Percentiles rank a stretch among this genome's conserved stretches.
These are phyloP conservation scores for Druon quercuslanigerum DNA, from an alignment of 1,140 invertebrate genomes.

Conservation along the genomic window DNA sequence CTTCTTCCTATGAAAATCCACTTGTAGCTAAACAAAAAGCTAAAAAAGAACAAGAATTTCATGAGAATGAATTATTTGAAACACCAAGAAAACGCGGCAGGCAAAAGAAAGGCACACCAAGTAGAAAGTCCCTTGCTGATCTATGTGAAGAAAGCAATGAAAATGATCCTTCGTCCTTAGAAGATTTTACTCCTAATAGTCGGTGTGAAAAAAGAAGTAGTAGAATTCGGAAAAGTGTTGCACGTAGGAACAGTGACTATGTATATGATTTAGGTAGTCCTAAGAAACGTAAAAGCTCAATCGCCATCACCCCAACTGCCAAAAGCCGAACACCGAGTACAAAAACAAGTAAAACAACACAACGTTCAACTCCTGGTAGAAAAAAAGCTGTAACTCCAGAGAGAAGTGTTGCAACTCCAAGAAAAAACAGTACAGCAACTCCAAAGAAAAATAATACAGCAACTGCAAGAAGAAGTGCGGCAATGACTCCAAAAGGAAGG, in stretches of 20 bases:
- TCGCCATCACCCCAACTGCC: no score
- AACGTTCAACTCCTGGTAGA: neutral
- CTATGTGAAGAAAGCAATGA: conserved; percentile 5
- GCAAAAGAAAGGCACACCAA: neutral
- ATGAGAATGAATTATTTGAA: neutral
- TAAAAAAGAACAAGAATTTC: conserved; percentile 20
- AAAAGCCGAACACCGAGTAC: no score
- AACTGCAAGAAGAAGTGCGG: conserved; percentile 10
- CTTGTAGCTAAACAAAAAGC: neutral
- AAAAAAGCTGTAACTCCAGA: neutral
- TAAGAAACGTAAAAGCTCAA: neutral
- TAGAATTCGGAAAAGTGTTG: neutral
- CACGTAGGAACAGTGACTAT: no score
- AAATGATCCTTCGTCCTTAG: neutral
- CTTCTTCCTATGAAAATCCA: neutral
- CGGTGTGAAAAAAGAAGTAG: neutral
- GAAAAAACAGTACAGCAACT: neutral
- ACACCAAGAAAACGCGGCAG: neutral
- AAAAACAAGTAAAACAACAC: neutral
- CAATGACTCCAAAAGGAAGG: conserved; percentile 9
- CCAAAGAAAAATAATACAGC: neutral
- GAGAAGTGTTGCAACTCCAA: no score
- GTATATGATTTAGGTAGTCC: neutral
- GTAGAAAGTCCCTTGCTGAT: neutral
- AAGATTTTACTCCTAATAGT: neutral